Evolutionary conservation across 2,888 invertebrate species (phyloP).

Genomic region (Lasioglossum vierecki): DNA sequence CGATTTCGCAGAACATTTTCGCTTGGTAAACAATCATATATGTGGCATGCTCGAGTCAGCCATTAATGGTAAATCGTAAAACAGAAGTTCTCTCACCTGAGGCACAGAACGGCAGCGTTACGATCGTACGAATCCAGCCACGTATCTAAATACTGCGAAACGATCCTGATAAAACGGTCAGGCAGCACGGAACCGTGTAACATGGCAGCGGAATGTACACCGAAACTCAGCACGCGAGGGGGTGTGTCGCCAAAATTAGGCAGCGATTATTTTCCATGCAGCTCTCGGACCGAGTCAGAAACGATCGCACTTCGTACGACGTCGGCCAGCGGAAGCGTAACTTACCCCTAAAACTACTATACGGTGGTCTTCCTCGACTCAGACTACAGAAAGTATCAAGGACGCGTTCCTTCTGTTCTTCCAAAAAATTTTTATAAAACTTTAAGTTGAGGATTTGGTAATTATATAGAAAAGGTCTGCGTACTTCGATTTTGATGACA

Average conservation of each 20-base stretch:
- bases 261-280: slow-evolving; percentile 15
- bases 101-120: background rate
- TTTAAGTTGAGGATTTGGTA: no score
- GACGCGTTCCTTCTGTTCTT: background rate
- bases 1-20: background rate
- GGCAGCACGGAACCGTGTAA: slow-evolving; percentile 3
- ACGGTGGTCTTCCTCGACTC: background rate
- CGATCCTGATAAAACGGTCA: slow-evolving; percentile 11
- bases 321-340: background rate
- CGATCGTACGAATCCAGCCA: background rate
- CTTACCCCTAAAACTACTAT: background rate
- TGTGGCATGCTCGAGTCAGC: background rate
- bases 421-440: background rate
- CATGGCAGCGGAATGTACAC: slow-evolving; percentile 10
- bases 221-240: slow-evolving; percentile 11
- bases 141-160: slow-evolving; percentile 19
- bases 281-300: background rate
- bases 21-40: background rate
- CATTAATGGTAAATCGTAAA: background rate
- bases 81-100: slow-evolving; percentile 39
- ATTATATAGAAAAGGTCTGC: no score
- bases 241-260: slow-evolving; percentile 11
- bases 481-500: no score
- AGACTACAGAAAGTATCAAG: background rate
- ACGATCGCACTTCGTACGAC: background rate